A percentile compares a stretch with the other conserved stretches of the same genome.
Conservation (phyloP, 2,113 vertebrate species). For the Pygoscelis antarcticus region DNA sequence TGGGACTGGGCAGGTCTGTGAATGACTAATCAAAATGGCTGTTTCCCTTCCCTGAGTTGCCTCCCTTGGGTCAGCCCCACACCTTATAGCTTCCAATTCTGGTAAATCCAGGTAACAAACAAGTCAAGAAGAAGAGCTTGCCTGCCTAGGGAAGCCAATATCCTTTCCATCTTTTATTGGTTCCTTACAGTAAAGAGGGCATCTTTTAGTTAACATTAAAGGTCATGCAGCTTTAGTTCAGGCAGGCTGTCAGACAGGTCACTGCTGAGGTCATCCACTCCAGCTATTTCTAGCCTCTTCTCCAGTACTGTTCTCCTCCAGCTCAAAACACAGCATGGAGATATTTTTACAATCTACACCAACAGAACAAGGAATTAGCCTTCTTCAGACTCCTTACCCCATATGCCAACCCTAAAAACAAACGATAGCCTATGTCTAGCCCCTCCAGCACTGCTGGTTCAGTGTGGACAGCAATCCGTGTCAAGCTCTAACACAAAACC, state of each 20-base stretch:
- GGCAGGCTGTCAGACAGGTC: conserved; percentile 65
- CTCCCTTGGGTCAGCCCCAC: not conserved
- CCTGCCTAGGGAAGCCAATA: not conserved
- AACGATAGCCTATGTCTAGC: not conserved
- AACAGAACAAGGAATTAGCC: not conserved
- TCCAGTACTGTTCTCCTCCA: conserved; percentile 47
- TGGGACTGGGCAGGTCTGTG: not conserved
- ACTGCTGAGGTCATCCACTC: conserved; percentile 48
- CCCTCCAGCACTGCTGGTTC: not conserved
- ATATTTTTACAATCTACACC: not conserved
- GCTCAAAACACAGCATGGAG: conserved; percentile 31
- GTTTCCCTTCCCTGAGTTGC: not conserved
- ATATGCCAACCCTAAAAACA: not conserved
- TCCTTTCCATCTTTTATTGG: not conserved
- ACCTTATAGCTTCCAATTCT: not conserved
- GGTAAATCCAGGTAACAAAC: not conserved
- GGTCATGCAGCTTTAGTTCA: conserved; percentile 78
- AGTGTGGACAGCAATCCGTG: not conserved
- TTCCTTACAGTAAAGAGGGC: not conserved
- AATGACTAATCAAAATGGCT: not conserved
- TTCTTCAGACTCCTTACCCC: not conserved
- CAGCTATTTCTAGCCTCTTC: conserved; percentile 60
- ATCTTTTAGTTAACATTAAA: conserved; percentile 55
- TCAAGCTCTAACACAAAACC: not conserved
- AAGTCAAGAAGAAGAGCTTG: not conserved